Conservation (phyloP, 37 sponge, comb jelly and placozoan genomes). For the Theonella swinhoei region DNA sequence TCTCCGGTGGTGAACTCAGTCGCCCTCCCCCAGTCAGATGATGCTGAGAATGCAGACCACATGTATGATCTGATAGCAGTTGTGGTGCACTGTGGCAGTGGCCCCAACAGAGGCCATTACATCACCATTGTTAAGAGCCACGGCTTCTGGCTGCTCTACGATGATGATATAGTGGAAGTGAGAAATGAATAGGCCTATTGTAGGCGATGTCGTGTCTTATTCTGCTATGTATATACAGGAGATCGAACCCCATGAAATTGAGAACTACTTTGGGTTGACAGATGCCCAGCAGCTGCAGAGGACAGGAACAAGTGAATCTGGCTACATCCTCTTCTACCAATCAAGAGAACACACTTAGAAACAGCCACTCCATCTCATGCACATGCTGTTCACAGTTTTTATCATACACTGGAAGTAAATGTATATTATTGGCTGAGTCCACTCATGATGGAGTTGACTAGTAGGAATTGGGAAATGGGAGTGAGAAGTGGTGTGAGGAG, state of each 20-base stretch:
- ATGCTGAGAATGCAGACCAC: constrained; percentile 73
- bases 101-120: constrained; percentile 96
- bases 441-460: not conserved
- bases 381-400: not conserved
- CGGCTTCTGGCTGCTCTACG: constrained; percentile 90
- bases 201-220: constrained; percentile 1
- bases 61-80: constrained; percentile 94
- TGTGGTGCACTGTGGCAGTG: constrained; percentile 98
- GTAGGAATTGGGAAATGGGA: constrained; percentile 43
- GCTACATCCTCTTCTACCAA: constrained; percentile 96
- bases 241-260: constrained; percentile 90
- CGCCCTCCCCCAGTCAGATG: constrained; percentile 59
- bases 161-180: constrained; percentile 87
- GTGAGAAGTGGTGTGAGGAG: constrained; percentile 21
- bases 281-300: constrained; percentile 60
- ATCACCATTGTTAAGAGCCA: constrained; percentile 90
- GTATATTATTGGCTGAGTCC: too few relatives aligned
- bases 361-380: not conserved
- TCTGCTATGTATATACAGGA: constrained; percentile 32
- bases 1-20: not conserved
- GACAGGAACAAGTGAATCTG: constrained; percentile 75
- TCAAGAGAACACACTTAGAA: constrained; percentile 44
- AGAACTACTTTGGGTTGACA: constrained; percentile 89
- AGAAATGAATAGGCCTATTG: not conserved
- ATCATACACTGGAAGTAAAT: too few relatives aligned